Percentiles rank a stretch among this genome's conserved stretches.
Conservation (phyloP, 2,113 vertebrate genomes). For the Otis tarda region DNA sequence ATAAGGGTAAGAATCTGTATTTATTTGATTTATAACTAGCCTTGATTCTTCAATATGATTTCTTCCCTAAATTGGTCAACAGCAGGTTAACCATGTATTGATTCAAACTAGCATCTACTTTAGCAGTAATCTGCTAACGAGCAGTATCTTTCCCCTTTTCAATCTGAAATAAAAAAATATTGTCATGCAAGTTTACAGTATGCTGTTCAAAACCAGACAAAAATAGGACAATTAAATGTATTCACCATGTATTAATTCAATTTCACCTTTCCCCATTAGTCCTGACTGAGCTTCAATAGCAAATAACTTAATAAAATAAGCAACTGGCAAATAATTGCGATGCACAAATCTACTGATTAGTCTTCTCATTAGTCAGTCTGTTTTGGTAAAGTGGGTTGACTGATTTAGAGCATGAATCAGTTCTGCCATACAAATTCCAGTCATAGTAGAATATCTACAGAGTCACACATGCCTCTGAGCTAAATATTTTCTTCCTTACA, state of each 20-base stretch:
- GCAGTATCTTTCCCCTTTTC: not conserved
- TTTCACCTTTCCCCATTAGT: not conserved
- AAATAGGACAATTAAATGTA: not conserved
- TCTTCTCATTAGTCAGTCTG: conserved; percentile 30
- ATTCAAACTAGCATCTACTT: not conserved
- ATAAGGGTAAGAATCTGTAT: not conserved
- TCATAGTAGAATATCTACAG: not conserved
- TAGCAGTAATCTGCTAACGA: not conserved
- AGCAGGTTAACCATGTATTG: not conserved
- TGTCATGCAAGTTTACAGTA: not conserved
- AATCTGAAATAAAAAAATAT: not conserved
- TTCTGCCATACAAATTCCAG: conserved; percentile 20
- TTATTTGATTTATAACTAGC: not conserved
- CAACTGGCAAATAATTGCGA: conserved; percentile 24
- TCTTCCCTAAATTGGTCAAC: not conserved
- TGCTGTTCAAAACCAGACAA: not conserved
- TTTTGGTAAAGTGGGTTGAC: conserved; percentile 42
- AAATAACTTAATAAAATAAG: conserved; percentile 48
- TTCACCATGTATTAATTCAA: not conserved
- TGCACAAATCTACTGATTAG: conserved; percentile 15
- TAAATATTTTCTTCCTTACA: conserved; percentile 39
- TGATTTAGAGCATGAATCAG: conserved; percentile 40
- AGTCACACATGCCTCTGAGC: conserved; percentile 18
- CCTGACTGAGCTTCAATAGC: not conserved
- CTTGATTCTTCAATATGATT: not conserved